Conservation (phyloP, 1,140 invertebrate species). For the Drosophila simulans region DNA sequence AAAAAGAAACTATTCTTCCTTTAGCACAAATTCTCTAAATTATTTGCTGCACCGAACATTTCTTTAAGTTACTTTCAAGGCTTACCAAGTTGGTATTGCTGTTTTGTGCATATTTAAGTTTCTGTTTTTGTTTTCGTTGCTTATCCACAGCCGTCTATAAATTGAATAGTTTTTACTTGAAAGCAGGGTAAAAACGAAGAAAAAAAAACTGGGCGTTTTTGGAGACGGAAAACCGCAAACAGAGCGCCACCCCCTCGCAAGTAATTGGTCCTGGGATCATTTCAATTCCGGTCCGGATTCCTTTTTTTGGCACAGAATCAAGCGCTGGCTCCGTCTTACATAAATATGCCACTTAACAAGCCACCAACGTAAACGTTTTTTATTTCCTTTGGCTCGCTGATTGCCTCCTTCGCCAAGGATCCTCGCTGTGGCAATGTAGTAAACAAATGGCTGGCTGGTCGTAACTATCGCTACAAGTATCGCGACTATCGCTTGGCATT, state of each 20-base stretch:
- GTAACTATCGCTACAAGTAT: constrained; percentile 27
- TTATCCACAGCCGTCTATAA: constrained; percentile 34
- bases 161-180: constrained; percentile 47
- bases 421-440: constrained; percentile 9
- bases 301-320: constrained; percentile 57
- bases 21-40: neutral
- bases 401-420: constrained; percentile 20
- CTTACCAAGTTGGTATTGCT: neutral
- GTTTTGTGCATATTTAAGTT: constrained; percentile 1
- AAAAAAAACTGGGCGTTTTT: constrained; percentile 8
- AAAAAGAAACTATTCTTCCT: too few species aligned
- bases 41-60: neutral
- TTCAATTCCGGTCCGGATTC: constrained; percentile 50
- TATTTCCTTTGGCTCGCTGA: constrained; percentile 46
- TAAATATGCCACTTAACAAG: constrained; percentile 76
- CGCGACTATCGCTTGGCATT: constrained; percentile 10
- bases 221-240: constrained; percentile 28
- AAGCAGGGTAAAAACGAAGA: constrained; percentile 26
- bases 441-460: constrained; percentile 31
- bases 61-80: constrained; percentile 7
- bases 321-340: constrained; percentile 45
- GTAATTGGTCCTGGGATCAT: constrained; percentile 65
- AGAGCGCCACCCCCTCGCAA: constrained; percentile 40
- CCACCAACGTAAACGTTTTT: constrained; percentile 54
- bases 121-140: constrained; percentile 18